Evolutionary conservation across 2,888 invertebrate species (phyloP).

Genomic region (Archaeoteleia sp.): DNA sequence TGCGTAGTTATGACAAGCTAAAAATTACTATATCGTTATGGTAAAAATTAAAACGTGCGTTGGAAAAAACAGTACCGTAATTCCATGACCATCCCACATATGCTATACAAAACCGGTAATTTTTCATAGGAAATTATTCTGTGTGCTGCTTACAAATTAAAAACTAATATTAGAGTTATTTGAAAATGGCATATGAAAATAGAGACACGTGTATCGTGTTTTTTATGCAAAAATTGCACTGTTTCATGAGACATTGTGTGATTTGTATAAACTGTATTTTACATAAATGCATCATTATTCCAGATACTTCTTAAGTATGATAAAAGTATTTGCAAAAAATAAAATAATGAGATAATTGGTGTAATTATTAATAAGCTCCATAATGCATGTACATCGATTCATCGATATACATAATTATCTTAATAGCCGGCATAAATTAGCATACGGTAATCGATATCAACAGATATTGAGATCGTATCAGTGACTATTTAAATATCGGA

Average conservation of each 20-base stretch:
- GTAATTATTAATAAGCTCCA: constrained; percentile 42
- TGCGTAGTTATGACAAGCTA: too few species aligned
- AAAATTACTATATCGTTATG: too few species aligned
- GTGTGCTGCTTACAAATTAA: too few species aligned
- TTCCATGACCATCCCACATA: too few species aligned
- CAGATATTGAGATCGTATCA: too few species aligned
- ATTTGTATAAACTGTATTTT: constrained; percentile 40
- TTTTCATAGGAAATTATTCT: too few species aligned
- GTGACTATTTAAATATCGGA: too few species aligned
- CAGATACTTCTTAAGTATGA: constrained; percentile 41
- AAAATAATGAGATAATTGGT: constrained; percentile 46
- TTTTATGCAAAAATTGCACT: constrained; percentile 14
- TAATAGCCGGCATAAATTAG: constrained; percentile 33
- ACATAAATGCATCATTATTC: constrained; percentile 47
- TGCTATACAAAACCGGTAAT: too few species aligned
- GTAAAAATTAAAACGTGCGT: too few species aligned
- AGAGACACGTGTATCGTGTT: constrained; percentile 11
- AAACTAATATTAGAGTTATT: too few species aligned
- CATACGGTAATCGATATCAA: constrained; percentile 8
- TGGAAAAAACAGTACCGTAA: too few species aligned
- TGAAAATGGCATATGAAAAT: background rate
- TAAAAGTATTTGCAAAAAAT: too few species aligned
- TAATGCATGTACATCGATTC: constrained; percentile 43
- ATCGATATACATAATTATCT: constrained; percentile 32
- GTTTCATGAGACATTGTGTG: constrained; percentile 42